These are phyloP conservation scores for Protonemura montana DNA, from an alignment of 2,888 invertebrate species.

Conservation along the genomic window DNA sequence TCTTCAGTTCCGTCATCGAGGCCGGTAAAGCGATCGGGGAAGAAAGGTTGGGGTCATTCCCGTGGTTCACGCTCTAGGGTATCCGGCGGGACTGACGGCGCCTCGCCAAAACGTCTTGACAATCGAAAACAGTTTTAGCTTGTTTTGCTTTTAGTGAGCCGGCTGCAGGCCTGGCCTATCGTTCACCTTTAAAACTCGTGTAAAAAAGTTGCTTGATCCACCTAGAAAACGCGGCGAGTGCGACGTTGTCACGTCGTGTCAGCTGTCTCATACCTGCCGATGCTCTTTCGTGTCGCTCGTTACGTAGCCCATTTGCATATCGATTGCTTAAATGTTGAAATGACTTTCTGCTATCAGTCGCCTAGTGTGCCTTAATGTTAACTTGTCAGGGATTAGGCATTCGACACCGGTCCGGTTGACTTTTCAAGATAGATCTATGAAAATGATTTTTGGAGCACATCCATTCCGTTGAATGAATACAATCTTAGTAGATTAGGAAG, in stretches of 20 bases:
- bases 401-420: background rate
- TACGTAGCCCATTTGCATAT: background rate
- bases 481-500: background rate
- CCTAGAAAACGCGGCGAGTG: background rate
- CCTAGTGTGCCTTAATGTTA: background rate
- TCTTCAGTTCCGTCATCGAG: background rate
- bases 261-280: background rate
- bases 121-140: background rate
- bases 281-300: background rate
- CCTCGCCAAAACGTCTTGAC: background rate
- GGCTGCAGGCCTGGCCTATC: background rate
- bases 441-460: background rate
- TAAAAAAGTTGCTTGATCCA: background rate
- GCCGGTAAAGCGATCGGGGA: background rate
- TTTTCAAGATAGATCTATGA: background rate
- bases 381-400: background rate
- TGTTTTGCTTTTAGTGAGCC: background rate
- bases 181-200: background rate
- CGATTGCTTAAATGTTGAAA: background rate
- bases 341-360: background rate
- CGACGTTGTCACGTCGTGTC: background rate
- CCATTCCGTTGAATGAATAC: background rate
- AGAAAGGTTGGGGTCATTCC: background rate
- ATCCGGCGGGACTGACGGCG: background rate
- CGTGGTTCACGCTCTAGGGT: background rate